These are phyloP conservation scores for Cotesia typhae DNA, from an alignment of 1,140 invertebrate species.

Conservation along the genomic window DNA sequence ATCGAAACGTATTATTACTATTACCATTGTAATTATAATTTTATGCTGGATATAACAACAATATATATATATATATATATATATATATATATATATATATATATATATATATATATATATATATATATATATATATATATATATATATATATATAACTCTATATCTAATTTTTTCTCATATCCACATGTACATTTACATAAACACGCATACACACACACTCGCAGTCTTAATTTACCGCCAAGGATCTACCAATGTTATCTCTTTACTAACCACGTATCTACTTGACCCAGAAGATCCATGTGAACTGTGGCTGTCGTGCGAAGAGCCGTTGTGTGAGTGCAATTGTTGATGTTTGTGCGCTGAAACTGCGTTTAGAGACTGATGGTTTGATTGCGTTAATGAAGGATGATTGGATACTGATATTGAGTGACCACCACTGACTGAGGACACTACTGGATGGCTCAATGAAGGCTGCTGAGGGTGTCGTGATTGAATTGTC, in stretches of 20 bases:
- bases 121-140: not conserved
- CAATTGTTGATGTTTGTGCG: constrained; percentile 42
- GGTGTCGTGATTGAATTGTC: constrained; percentile 29
- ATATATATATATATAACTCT: not conserved
- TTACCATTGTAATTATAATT: too few relatives aligned
- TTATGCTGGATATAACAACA: constrained; percentile 2
- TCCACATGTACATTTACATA: not conserved
- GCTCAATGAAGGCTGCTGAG: constrained; percentile 26
- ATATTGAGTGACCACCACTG: constrained; percentile 14
- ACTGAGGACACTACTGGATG: constrained; percentile 18
- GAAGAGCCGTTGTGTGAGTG: constrained; percentile 40
- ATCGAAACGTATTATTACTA: constrained; percentile 8
- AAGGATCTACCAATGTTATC: constrained; percentile 44
- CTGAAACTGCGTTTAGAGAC: constrained; percentile 33
- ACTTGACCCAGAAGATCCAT: constrained; percentile 48
- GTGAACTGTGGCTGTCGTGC: constrained; percentile 51
- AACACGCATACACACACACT: not conserved
- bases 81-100: not conserved
- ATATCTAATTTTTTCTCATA: not conserved
- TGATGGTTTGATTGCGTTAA: constrained; percentile 31
- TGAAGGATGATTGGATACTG: constrained; percentile 28
- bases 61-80: not conserved
- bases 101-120: not conserved
- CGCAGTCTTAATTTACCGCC: constrained; percentile 42
- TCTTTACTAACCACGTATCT: constrained; percentile 47